Evolutionary conservation across 2,888 invertebrate genomes (phyloP).

Genomic region (Cephus spinipes): DNA sequence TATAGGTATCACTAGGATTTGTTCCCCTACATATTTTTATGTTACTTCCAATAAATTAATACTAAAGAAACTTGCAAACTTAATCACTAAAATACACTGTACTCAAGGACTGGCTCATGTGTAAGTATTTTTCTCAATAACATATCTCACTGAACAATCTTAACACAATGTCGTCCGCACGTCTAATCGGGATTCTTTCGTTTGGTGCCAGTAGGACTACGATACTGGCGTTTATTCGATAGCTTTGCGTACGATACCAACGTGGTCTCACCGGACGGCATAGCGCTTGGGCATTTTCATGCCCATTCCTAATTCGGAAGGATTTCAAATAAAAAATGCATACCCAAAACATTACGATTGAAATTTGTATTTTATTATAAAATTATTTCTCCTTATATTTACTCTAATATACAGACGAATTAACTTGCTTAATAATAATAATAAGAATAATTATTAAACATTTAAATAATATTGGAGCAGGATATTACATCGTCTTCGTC

Average conservation of each 20-base stretch:
- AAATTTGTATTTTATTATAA: constrained; percentile 42
- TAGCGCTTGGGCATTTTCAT: no score
- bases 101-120: no score
- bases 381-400: constrained; percentile 41
- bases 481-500: not conserved
- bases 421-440: constrained; percentile 35
- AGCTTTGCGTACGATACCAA: not conserved
- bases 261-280: no score
- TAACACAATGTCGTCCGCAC: not conserved
- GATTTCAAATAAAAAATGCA: no score
- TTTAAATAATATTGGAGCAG: constrained; percentile 8
- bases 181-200: not conserved
- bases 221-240: not conserved
- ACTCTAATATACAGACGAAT: constrained; percentile 41
- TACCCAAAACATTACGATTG: constrained; percentile 5
- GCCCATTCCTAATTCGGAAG: no score
- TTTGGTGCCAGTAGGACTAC: no score
- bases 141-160: not conserved
- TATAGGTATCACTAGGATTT: no score
- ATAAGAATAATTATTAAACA: constrained; percentile 31
- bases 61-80: no score
- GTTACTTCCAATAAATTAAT: no score
- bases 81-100: no score
- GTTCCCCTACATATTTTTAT: no score
- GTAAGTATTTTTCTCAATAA: no score